A percentile compares a stretch with the other conserved stretches of the same genome.
phyloP scores from a whole-genome alignment of 2,888 invertebrate species.

The Oligia latruncula region DNA sequence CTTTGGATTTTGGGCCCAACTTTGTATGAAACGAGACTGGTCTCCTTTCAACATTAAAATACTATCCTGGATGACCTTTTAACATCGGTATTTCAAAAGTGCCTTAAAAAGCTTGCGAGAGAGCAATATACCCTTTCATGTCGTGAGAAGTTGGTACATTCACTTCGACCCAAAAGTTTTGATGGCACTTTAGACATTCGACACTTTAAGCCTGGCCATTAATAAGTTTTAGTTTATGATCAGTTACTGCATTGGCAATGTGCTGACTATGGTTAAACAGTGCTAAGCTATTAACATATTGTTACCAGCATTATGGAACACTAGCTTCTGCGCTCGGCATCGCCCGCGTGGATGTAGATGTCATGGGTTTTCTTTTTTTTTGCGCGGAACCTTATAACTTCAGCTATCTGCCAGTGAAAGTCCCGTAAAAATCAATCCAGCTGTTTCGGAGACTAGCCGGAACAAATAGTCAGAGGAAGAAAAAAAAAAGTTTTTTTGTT shows the following conservation, averaged over 20 bases:
- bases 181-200: slow-evolving; percentile 22
- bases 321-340: not conserved
- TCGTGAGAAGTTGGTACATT: slow-evolving; percentile 18
- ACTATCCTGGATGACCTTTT: not conserved
- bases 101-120: not conserved
- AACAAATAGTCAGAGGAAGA: not conserved
- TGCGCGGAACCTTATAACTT: too few species aligned
- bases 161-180: slow-evolving; percentile 47
- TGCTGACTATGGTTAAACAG: too few species aligned
- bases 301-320: not conserved
- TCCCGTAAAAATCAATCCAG: not conserved
- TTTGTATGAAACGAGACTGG: too few species aligned
- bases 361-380: not conserved
- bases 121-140: slow-evolving; percentile 20
- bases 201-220: slow-evolving; percentile 16
- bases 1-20: not conserved
- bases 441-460: not conserved
- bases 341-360: not conserved
- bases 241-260: not conserved
- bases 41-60: not conserved
- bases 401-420: not conserved
- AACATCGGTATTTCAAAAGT: slow-evolving; percentile 7
- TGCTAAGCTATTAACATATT: not conserved
- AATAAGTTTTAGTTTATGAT: slow-evolving; percentile 23
- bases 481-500: too few species aligned